Conservation (phyloP, 2,113 vertebrate species). For the Crotalus horridus region DNA sequence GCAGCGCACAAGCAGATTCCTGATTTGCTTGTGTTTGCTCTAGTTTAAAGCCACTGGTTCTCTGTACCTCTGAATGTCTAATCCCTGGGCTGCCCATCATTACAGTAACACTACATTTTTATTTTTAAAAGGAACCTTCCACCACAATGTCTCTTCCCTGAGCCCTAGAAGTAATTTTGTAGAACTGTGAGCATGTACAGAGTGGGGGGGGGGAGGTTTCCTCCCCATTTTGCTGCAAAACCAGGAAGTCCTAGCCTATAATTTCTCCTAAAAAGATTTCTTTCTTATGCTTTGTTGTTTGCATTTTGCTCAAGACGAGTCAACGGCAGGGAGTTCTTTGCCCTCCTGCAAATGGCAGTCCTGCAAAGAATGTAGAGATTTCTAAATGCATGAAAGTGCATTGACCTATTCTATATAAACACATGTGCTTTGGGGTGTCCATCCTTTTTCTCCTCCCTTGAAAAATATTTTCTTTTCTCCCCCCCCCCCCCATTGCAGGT, state of each 20-base stretch:
- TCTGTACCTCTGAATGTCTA: neutral
- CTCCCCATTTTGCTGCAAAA: neutral
- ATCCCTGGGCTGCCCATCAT: neutral
- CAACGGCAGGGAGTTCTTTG: neutral
- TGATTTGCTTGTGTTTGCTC: neutral
- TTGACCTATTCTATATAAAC: neutral
- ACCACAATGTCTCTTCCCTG: neutral
- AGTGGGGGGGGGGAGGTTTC: neutral
- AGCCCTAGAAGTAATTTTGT: neutral
- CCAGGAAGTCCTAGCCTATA: neutral
- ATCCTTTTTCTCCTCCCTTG: neutral
- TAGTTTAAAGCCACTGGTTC: neutral
- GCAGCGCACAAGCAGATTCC: neutral
- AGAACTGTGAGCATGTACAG: neutral
- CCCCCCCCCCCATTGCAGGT: rapidly evolving
- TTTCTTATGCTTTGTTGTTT: neutral
- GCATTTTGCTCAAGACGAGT: neutral
- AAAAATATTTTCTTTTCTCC: neutral
- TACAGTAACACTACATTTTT: neutral
- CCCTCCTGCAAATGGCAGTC: neutral
- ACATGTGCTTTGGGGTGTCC: neutral
- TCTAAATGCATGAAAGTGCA: neutral
- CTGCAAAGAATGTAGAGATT: neutral
- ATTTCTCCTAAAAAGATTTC: neutral
- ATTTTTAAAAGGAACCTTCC: neutral